These are phyloP conservation scores for Ancistrus triradiatus DNA, from an alignment of 2,113 vertebrate genomes.

Conservation along the genomic window DNA sequence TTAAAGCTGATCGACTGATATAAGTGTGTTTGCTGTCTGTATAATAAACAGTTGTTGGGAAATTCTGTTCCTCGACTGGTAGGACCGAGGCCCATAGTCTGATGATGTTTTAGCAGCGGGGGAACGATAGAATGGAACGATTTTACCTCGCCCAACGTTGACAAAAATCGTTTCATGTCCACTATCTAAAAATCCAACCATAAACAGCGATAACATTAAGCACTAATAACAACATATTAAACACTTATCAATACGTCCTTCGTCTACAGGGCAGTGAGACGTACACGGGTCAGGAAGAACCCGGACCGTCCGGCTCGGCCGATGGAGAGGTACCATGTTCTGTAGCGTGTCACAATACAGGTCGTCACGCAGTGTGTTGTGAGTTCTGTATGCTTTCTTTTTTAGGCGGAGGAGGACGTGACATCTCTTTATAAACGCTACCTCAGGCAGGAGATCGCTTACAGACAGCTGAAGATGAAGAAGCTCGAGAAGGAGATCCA, in stretches of 20 bases:
- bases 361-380: neutral
- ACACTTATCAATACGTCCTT: neutral
- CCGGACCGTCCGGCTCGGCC: conserved; percentile 8
- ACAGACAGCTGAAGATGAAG: conserved; percentile 46
- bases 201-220: too few species aligned
- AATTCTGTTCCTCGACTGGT: too few species aligned
- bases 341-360: neutral
- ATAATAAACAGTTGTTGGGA: too few species aligned
- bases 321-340: neutral
- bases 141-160: too few species aligned
- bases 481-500: conserved; percentile 47
- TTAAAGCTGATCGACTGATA: too few species aligned
- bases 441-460: conserved; percentile 46
- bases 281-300: neutral
- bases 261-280: conserved; percentile 8
- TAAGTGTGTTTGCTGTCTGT: too few species aligned
- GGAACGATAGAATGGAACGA: too few species aligned
- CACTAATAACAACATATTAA: neutral
- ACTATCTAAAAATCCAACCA: too few species aligned
- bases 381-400: neutral
- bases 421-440: conserved; percentile 37
- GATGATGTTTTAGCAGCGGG: too few species aligned
- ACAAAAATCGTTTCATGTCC: too few species aligned
- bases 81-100: too few species aligned
- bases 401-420: conserved; percentile 39